Evolutionary conservation across 2,888 invertebrate species (phyloP).

Genomic region (Teleiodes luculella): DNA sequence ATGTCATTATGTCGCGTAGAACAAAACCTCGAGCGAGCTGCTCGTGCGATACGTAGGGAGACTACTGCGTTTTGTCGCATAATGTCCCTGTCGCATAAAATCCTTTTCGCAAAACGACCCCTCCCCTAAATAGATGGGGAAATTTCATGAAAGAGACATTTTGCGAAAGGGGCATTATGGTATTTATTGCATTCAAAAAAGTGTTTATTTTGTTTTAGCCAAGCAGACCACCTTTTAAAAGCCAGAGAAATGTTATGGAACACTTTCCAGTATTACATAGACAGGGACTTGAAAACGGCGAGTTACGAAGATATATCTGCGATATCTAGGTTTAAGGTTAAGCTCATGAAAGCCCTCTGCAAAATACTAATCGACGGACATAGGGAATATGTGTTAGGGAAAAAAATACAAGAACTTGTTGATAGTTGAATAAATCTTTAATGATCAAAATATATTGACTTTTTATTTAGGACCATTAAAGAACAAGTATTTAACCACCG

Average conservation of each 20-base stretch:
- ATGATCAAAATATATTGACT: neutral
- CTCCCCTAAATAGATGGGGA: no score
- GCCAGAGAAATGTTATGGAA: conserved; percentile 69
- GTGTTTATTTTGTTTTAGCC: conserved; percentile 58
- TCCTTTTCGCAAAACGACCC: no score
- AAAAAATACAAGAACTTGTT: conserved; percentile 13
- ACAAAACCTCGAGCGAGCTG: no score
- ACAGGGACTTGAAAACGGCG: conserved; percentile 49
- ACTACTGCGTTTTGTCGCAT: no score
- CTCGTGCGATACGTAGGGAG: no score
- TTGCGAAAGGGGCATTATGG: no score
- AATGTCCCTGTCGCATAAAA: no score
- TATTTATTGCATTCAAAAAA: no score
- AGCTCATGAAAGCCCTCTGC: conserved; percentile 50
- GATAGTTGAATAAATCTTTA: conserved; percentile 19
- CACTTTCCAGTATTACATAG: conserved; percentile 68
- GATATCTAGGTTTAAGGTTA: conserved; percentile 46
- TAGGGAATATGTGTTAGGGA: conserved; percentile 31
- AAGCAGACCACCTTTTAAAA: conserved; percentile 62
- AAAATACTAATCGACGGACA: conserved; percentile 55
- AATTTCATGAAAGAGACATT: no score
- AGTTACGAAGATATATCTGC: conserved; percentile 40
- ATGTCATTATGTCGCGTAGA: no score
- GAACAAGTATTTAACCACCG: no score
- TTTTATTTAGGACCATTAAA: neutral